phyloP scores from a whole-genome alignment of 1,140 invertebrate species.

The Archivesica marissinica region DNA sequence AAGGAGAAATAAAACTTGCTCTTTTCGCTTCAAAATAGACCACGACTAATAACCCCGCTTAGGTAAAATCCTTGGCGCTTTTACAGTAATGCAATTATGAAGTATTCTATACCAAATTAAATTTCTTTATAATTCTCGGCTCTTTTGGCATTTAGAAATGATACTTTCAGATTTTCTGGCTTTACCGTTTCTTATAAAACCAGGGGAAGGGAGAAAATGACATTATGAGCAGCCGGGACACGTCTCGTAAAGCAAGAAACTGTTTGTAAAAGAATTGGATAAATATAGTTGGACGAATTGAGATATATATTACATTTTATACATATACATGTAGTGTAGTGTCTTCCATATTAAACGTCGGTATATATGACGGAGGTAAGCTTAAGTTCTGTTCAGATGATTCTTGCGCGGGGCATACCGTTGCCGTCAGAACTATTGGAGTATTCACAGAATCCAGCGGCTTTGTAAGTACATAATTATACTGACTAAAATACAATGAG shows the following conservation, averaged over 20 bases:
- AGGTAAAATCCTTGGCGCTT: slow-evolving; percentile 54
- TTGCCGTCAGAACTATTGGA: neutral
- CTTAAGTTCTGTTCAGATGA: slow-evolving; percentile 4
- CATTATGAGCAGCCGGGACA: slow-evolving; percentile 16
- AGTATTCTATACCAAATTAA: slow-evolving; percentile 64
- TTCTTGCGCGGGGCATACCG: neutral
- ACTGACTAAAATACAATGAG: no score
- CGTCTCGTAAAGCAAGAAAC: slow-evolving; percentile 10
- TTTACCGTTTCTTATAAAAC: slow-evolving; percentile 58
- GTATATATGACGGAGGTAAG: neutral
- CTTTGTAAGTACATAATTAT: slow-evolving; percentile 8
- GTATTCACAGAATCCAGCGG: neutral
- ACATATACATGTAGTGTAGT: no score
- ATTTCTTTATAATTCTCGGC: slow-evolving; percentile 65
- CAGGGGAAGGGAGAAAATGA: slow-evolving; percentile 11
- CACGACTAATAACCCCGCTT: slow-evolving; percentile 34
- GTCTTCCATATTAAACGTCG: slow-evolving; percentile 18
- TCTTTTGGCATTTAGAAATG: slow-evolving; percentile 58
- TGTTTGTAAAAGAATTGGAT: slow-evolving; percentile 6
- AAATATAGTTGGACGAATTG: slow-evolving; percentile 1
- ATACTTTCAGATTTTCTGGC: slow-evolving; percentile 52
- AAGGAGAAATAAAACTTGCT: slow-evolving; percentile 58
- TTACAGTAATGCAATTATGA: slow-evolving; percentile 64
- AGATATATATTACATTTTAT: slow-evolving; percentile 30
- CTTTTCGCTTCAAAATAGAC: slow-evolving; percentile 32